These are phyloP conservation scores for Ctenoplectra terminalis DNA, from an alignment of 1,140 invertebrate genomes.

Conservation along the genomic window DNA sequence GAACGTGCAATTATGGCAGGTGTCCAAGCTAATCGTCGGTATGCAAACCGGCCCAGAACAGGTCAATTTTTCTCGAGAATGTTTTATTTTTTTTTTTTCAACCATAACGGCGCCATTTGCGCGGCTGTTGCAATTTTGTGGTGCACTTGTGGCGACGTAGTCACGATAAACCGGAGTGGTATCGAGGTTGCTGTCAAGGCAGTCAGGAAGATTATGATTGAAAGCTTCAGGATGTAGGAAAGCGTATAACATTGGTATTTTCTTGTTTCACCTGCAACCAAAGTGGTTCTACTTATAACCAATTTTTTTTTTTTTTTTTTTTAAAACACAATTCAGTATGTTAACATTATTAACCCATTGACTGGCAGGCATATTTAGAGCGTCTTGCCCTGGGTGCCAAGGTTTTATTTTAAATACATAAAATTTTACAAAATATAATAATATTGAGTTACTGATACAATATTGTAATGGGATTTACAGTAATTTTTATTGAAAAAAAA, in stretches of 20 bases:
- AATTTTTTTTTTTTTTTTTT: too few relatives aligned
- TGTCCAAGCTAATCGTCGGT: slow-evolving; percentile 21
- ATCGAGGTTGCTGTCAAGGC: slow-evolving; percentile 47
- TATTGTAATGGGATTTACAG: too few relatives aligned
- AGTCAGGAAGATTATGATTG: slow-evolving; percentile 34
- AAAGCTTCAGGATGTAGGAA: neutral
- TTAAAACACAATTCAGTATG: neutral
- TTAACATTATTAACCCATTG: too few relatives aligned
- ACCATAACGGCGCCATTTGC: slow-evolving; percentile 2
- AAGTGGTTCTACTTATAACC: neutral
- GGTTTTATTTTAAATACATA: too few relatives aligned
- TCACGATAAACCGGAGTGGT: neutral
- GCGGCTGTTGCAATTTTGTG: slow-evolving; percentile 1
- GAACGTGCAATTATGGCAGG: neutral
- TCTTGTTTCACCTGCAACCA: neutral
- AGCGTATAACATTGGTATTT: neutral
- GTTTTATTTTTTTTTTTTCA: too few relatives aligned
- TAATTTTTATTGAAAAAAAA: too few relatives aligned
- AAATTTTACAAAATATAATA: too few relatives aligned
- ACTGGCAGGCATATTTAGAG: too few relatives aligned
- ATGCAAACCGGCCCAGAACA: slow-evolving; percentile 30
- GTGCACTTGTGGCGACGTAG: neutral
- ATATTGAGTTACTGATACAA: too few relatives aligned
- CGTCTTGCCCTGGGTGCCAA: too few relatives aligned
- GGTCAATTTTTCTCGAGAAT: slow-evolving; percentile 46